Evolutionary conservation across 2,888 invertebrate species (phyloP), one percentile per base, ranked within the genome.

Genomic region (Cephonodes hylas): DNA sequence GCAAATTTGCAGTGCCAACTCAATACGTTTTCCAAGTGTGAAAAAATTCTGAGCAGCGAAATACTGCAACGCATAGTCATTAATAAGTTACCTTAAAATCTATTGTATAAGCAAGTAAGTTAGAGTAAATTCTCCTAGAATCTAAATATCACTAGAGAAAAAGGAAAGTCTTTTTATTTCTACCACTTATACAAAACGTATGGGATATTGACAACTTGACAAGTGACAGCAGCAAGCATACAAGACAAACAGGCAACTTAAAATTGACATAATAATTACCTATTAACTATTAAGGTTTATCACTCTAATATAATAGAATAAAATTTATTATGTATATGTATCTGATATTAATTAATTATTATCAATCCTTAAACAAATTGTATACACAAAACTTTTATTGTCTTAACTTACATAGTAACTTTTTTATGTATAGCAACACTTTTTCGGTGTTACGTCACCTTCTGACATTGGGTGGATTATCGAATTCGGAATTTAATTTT

Each of bases 381-480:
- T n/a, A n/a, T n/a, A n/a, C n/a, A n/a, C n/a, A n/a, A n/a, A n/a
- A n/a, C n/a, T n/a, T n/a, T n/a, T n/a, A n/a, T n/a, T n/a, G n/a
- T n/a, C n/a, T n/a, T n/a, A n/a, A n/a, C n/a, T n/a, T n/a, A n/a
- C n/a, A n/a, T n/a, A n/a, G n/a, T n/a, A n/a, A n/a, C n/a, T n/a
- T n/a, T n/a, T n/a, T n/a, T n/a, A n/a, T n/a, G n/a, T n/a, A 3
- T 8, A 46, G 25, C 13, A 6, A 23, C 62, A 63, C 48, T 20
- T 15, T 59, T 59, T 60, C 60, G 18, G 48, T 42, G 72, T 84
- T 84, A 84, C 82, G 80, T 84, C 83, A 84, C 67, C 63, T 48
- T 20, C 23, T 48, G 45, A 60, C 23, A 60, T 18, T 60, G 60
- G 25, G 23, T 42, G 3, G 44, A 38, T 27, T 27, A 18, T 53